Evolutionary conservation across 1,140 invertebrate genomes (phyloP).

Genomic region (Microplitis mediator): DNA sequence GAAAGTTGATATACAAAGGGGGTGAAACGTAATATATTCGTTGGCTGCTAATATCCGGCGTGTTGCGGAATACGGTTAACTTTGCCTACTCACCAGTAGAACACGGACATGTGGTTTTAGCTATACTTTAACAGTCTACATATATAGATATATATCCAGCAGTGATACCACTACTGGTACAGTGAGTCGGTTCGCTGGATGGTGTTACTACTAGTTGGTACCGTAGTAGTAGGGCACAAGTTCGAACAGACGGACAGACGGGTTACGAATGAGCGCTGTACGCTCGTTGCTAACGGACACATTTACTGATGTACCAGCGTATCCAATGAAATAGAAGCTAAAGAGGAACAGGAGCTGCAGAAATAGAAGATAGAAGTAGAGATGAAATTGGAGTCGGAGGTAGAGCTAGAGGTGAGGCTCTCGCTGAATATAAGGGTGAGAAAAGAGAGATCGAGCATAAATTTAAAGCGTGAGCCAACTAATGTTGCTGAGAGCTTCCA

Average conservation of each 20-base stretch:
- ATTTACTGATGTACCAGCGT: neutral
- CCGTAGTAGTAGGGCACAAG: conserved; percentile 5
- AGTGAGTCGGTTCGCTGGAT: neutral
- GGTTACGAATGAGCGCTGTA: neutral
- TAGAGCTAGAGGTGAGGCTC: neutral
- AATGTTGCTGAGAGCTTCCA: conserved; percentile 22
- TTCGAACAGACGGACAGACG: conserved; percentile 20
- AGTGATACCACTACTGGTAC: neutral
- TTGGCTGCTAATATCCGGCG: conserved; percentile 24
- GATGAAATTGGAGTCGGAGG: conserved; percentile 8
- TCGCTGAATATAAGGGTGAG: neutral
- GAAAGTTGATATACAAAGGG: conserved; percentile 11
- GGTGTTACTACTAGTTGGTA: too few species aligned
- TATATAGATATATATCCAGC: too few species aligned
- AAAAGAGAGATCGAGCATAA: conserved; percentile 23
- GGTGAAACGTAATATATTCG: conserved; percentile 20
- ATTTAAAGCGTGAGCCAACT: conserved; percentile 20
- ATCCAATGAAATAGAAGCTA: too few species aligned
- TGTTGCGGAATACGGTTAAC: conserved; percentile 31
- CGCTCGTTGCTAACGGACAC: conserved; percentile 6
- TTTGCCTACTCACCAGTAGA: conserved; percentile 28
- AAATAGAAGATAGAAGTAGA: neutral
- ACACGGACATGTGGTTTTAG: conserved; percentile 28
- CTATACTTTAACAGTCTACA: neutral
- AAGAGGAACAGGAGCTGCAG: neutral